Evolutionary conservation across 2,888 invertebrate species (phyloP), one percentile per base, ranked within the genome.

Genomic region (Eristalis tenax): DNA sequence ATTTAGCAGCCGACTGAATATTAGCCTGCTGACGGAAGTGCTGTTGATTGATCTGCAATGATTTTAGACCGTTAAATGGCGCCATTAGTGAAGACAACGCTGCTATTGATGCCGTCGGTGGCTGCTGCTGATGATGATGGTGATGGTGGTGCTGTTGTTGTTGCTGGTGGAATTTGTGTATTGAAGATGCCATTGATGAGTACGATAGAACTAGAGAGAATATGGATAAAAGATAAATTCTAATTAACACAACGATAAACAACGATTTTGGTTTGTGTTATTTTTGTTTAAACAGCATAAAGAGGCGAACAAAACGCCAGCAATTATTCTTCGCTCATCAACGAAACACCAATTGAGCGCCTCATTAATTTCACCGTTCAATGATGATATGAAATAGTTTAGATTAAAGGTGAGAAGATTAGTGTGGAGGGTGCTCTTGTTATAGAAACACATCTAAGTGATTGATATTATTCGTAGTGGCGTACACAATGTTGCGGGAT

Each of bases 11-110:
- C 6, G 90, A 61, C 63, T 90, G 80, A 86, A 90, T 91, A 43
- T 77, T 88, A 82, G 79, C 22, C 75, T 87, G 70, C 80, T 88
- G 85, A 71, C 83, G 83, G 82, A 89, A 90, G 76, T 90, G 91
- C 69, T 90, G 91, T 5, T 84, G 70, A 85, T 83, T 89, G 84
- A 90, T 83, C 78, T 91, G 91, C 73, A 92, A 84, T n/a, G 90
- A 89, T 86, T 92, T 92, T 3, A 92, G 83, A 22, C 90, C 89
- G 73, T 90, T 90, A 28, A 92, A 80, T 0, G 92, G 91, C 89
- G 90, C 90, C 90, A 92, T 89, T 71, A 92, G 76, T 26, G 81
- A 89, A 63, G 90, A 89, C 56, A 89, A 83, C 61, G 83, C 85
- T 71, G 89, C 90, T 63, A 89, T 90, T 38, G 89, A 68, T 75